Evolutionary conservation across 2,888 invertebrate species (phyloP).

Genomic region (Hirtodrosophila alboralis): DNA sequence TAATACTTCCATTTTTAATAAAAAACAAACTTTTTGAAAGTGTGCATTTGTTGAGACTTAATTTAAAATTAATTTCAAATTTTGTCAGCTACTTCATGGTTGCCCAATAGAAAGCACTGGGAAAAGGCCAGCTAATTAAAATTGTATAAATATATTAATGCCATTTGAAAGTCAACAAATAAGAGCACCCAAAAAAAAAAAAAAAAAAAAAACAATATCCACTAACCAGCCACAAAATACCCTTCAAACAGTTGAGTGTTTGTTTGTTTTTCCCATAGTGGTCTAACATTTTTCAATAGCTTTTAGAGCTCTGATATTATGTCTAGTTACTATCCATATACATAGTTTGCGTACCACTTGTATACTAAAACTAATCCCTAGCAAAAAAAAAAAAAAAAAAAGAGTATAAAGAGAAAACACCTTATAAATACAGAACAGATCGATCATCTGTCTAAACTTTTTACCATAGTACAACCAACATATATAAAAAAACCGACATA

Average conservation of each 20-base stretch:
- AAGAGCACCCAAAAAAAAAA: constrained; percentile 12
- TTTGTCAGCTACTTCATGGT: constrained; percentile 18
- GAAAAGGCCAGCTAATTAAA: neutral
- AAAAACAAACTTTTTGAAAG: neutral
- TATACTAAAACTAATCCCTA: constrained; percentile 5
- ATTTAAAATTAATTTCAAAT: neutral
- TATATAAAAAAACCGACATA: constrained; percentile 2
- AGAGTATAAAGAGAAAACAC: constrained; percentile 20
- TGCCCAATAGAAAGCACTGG: constrained; percentile 2
- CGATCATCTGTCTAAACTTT: no score
- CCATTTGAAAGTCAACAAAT: constrained; percentile 5
- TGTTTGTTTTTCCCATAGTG: constrained; percentile 35
- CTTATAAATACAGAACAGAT: constrained; percentile 17
- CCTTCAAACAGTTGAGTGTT: constrained; percentile 25
- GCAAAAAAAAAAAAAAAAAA: constrained; percentile 8
- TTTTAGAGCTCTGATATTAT: constrained; percentile 31
- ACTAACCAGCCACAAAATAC: constrained; percentile 12
- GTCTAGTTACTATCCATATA: constrained; percentile 31
- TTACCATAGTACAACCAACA: neutral
- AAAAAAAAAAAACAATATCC: no score
- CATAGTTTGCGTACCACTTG: constrained; percentile 8
- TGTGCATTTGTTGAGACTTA: neutral
- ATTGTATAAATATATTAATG: constrained; percentile 10
- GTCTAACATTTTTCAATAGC: constrained; percentile 35
- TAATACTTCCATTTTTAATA: neutral